Evolutionary conservation across 2,888 invertebrate genomes (phyloP).

Genomic region (Ochropacha duplaris): DNA sequence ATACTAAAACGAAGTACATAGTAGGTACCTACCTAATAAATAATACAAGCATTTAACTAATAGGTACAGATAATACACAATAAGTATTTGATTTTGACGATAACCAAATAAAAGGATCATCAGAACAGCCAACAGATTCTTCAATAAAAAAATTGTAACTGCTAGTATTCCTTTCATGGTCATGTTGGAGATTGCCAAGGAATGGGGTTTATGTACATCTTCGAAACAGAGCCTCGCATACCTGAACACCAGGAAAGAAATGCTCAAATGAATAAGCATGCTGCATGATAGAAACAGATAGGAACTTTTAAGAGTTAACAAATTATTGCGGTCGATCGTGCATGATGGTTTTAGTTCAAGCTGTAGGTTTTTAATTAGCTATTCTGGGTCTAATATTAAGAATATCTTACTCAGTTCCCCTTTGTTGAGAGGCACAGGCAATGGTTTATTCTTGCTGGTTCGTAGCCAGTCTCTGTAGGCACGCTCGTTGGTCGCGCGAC

Average conservation of each 20-base stretch:
- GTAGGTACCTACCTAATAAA: constrained; percentile 25
- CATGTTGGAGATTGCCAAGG: constrained; percentile 84
- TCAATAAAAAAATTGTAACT: constrained; percentile 7
- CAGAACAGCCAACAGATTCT: constrained; percentile 3
- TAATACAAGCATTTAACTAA: constrained; percentile 20
- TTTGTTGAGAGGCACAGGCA: constrained; percentile 84
- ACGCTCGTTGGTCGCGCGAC: constrained; percentile 77
- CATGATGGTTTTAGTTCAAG: background rate
- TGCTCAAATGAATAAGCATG: background rate
- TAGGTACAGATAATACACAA: constrained; percentile 14
- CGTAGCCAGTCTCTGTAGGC: constrained; percentile 86
- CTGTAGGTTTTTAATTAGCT: too few species aligned
- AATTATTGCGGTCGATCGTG: too few species aligned
- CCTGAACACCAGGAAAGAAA: constrained; percentile 55
- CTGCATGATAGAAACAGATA: too few species aligned
- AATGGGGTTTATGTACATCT: constrained; percentile 85
- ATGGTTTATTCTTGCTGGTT: constrained; percentile 84
- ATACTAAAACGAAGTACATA: constrained; percentile 54
- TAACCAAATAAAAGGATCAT: constrained; percentile 20
- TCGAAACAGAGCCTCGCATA: constrained; percentile 85
- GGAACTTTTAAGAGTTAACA: too few species aligned
- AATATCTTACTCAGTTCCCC: constrained; percentile 85
- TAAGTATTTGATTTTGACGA: constrained; percentile 26
- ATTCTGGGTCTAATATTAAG: too few species aligned
- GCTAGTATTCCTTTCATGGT: constrained; percentile 12